Evolutionary conservation across 2,113 vertebrate species (phyloP), one percentile per base, ranked within the genome.

Genomic region (Mormoops blainvillei): DNA sequence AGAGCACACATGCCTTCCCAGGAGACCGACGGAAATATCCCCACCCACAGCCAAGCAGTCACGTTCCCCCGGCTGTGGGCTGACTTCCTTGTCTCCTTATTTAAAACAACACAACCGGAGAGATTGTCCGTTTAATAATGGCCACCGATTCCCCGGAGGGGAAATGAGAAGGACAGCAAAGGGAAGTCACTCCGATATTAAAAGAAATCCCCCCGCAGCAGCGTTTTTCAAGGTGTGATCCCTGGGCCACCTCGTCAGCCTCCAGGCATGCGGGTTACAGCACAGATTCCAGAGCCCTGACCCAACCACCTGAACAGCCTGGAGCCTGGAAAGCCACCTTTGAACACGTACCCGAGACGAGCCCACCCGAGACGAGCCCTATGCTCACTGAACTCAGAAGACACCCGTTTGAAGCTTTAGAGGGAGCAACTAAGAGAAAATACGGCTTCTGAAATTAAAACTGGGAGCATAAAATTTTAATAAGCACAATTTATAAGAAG

Each of bases 1-100:
- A 90, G 58, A 7, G 91, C 86, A 56, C 97, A 95, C 93, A 91
- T 94, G 96, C 61, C 88, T 96, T 91, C 97, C 82, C 10, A 2
- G 93, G 93, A 96, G 95, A 97, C 1, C 3, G 22, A n/a, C 93
- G 97, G 89, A 97, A 97, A 96, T 96, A 97, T 89, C 97, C 65
- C 95, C 97, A n/a, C 96, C 97, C 83, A 84, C 96, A 38, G 45
- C 58, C 91, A n/a, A 76, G 74, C 78, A 48, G 31, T 97, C 97
- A 97, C 45, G 68, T 93, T 97, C 74, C 91, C 91, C 70, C 0
- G 14, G 45, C 91, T 86, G 86, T 12, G 71, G 67, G 78, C 92
- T 94, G 86, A 93, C 56, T 96, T 94, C 78, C 82, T 56, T 26
- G 65, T 87, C 58, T 92, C 67, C 54, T 68, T 78, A 83, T 71